Base-by-base conservation (phyloP, 2,797 vertebrate species). In the Chaenodraco wilsoni region DNA sequence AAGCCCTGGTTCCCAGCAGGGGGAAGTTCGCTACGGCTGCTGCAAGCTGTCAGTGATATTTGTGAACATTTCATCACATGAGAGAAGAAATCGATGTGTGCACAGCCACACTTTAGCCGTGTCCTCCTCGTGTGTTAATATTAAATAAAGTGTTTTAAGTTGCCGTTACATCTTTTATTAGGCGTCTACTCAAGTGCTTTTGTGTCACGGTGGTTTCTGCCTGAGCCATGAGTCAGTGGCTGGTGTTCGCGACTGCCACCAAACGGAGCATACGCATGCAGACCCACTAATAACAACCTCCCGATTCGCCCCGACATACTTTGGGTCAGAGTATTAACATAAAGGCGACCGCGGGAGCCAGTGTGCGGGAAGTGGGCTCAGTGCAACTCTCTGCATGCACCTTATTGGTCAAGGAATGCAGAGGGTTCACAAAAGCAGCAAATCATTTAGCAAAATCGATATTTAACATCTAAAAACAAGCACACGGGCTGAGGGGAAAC, bases 231-330 rank as follows among this genome's bases (percentile, higher is more conserved):
- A 90, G 81, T 87, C 82, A 81, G 72, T 74, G 79, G 78, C 82
- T 74, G 75, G 74, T 81, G 82, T 79, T 56, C 74, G 78, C 33
- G 49, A 70, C 63, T 49, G 85, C 78, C 87, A 86, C 87, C 85
- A 78, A 85, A 84, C 61, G n/a, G 79, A 87, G 82, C 79, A 83
- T 84, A 89, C 86, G 68, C 87, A 90, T 79, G 87, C 63, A 86
- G 45, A 64, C 64, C 91, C 89, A 89, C 91, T 91, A 93, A 92
- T 92, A 82, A 91, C 68, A 91, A 51, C 77, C 73, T 85, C 74
- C 40, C 27, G 21, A 77, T 81, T 76, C 65, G 71, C 64, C 80
- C 80, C 62, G 23, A 40, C 85, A 88, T 90, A 87, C 75, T 88
- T 89, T 65, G 60, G 90, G 90, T 89, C 59, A 79, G 73, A 75